Conservation (phyloP, 2,113 vertebrate genomes). For the Ctenomys sociabilis region DNA sequence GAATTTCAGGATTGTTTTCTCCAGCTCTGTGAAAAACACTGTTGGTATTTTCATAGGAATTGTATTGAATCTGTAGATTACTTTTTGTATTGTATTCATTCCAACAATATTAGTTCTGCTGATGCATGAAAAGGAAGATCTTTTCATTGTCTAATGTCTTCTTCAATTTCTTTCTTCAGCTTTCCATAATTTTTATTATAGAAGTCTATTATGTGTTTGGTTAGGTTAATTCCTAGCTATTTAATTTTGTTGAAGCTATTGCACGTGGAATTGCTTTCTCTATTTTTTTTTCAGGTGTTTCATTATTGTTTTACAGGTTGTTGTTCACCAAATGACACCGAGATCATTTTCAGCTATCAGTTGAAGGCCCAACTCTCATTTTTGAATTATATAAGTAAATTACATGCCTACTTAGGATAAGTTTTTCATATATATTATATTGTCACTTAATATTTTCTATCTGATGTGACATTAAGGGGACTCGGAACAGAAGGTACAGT, state of each 20-base stretch:
- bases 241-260: background rate
- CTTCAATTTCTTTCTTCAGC: background rate
- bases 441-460: slow-evolving; percentile 43
- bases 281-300: background rate
- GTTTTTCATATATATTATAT: background rate
- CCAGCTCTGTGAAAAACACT: background rate
- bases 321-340: background rate
- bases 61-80: background rate
- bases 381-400: slow-evolving; percentile 49
- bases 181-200: background rate
- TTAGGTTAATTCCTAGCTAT: background rate
- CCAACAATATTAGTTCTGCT: background rate
- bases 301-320: background rate
- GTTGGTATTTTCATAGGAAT: background rate
- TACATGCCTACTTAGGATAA: background rate
- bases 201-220: background rate
- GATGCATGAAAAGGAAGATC: background rate
- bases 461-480: background rate
- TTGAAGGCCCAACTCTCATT: slow-evolving; percentile 1
- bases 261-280: background rate
- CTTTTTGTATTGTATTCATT: background rate
- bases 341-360: background rate
- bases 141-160: background rate
- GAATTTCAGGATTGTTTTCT: background rate
- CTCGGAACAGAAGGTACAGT: background rate